These are phyloP conservation scores for Heliconius hermathena DNA, from an alignment of 1,140 invertebrate species.

Conservation along the genomic window DNA sequence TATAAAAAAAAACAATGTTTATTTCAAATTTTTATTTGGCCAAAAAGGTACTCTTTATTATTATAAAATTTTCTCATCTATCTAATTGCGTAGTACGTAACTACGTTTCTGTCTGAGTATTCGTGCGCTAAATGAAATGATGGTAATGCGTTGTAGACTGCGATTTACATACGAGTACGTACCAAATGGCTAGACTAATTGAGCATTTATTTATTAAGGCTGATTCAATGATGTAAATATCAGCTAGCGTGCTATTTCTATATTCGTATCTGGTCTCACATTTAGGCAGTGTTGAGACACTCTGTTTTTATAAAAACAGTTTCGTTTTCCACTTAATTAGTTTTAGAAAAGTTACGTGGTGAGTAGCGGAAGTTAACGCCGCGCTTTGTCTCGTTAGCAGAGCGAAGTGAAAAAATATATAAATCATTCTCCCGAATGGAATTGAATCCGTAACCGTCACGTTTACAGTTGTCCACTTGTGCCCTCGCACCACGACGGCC, in stretches of 20 bases:
- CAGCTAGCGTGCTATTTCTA: background rate
- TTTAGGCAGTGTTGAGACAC: background rate
- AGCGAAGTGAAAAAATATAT: too few relatives aligned
- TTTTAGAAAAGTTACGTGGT: too few relatives aligned
- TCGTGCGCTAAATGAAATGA: slow-evolving; percentile 8
- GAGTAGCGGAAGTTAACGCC: too few relatives aligned
- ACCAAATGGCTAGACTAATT: slow-evolving; percentile 5
- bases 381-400: too few relatives aligned
- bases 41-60: background rate
- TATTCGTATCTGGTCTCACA: background rate
- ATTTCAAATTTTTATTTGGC: too few relatives aligned
- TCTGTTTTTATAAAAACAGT: too few relatives aligned
- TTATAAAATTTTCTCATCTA: background rate
- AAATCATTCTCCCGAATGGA: too few relatives aligned
- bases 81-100: slow-evolving; percentile 10
- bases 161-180: background rate
- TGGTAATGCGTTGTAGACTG: slow-evolving; percentile 7
- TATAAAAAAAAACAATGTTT: background rate
- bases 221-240: slow-evolving; percentile 1
- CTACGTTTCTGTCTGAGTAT: slow-evolving; percentile 14
- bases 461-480: too few relatives aligned
- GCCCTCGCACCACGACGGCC: too few relatives aligned
- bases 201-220: slow-evolving; percentile 6
- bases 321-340: too few relatives aligned
- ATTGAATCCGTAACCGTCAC: too few relatives aligned